These are phyloP conservation scores for Papilio machaon DNA, from an alignment of 1,140 invertebrate species.

Conservation along the genomic window DNA sequence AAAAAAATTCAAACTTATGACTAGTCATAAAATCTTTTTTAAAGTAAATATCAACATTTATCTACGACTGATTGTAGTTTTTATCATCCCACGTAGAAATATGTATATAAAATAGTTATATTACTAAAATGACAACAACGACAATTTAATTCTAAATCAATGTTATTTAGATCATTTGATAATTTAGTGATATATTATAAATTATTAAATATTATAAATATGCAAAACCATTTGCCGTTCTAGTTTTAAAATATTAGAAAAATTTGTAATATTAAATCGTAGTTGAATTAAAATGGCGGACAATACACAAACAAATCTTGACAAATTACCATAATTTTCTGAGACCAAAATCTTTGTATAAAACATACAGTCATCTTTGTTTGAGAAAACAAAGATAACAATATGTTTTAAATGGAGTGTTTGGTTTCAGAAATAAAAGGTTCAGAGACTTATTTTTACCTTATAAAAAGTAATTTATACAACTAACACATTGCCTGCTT, in stretches of 20 bases:
- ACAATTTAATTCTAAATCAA: conserved; percentile 80
- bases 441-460: too few species aligned
- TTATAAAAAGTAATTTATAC: too few species aligned
- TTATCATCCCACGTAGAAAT: conserved; percentile 33
- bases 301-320: not conserved
- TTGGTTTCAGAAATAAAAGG: too few species aligned
- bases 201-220: conserved; percentile 46
- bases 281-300: conserved; percentile 4
- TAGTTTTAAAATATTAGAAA: conserved; percentile 42
- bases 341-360: too few species aligned
- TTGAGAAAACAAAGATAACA: too few species aligned
- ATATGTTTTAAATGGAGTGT: too few species aligned
- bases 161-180: conserved; percentile 69
- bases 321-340: too few species aligned
- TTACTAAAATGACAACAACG: conserved; percentile 58
- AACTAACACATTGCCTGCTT: too few species aligned
- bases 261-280: not conserved
- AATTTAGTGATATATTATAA: conserved; percentile 46
- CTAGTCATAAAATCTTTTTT: conserved; percentile 36
- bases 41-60: conserved; percentile 33
- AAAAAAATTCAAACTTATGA: conserved; percentile 35
- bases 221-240: conserved; percentile 41
- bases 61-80: conserved; percentile 29
- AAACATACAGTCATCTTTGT: too few species aligned
- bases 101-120: conserved; percentile 25